Base-by-base conservation (phyloP, 2,888 invertebrate genomes). In the Ceraclea dissimilis region DNA sequence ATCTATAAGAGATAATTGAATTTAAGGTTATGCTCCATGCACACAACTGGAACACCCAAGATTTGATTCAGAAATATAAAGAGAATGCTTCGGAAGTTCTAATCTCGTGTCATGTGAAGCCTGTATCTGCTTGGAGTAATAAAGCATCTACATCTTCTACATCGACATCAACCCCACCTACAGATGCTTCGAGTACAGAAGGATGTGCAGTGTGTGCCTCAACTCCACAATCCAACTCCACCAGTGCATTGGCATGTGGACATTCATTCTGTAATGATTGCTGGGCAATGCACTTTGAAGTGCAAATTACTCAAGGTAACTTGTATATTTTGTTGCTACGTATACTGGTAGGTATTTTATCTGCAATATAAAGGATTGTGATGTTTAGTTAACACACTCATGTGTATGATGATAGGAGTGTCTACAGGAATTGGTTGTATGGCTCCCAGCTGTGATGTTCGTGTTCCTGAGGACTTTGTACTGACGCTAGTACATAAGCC, bases 391-490 rank as follows among this genome's bases (percentile, higher is more conserved):
- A n/a, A n/a, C n/a, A n/a, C n/a, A n/a, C 8, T 10, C 33, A 33
- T 33, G 33, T 13, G 8, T 10, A 33, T 33, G 13, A 33, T 51
- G 43, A 51, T 70, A 84, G 86, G 86, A 66, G 84, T 85, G 62
- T 82, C 83, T 61, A 81, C 85, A 78, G 93, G 89, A 64, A 95
- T 99, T 66, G 90, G 93, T 68, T 99, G 99, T 74, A 99, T 99
- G 98, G 93, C 93, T 49, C 87, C 88, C 67, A 89, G 90, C 62
- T 99, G 99, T 75, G 88, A 89, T 69, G 87, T 97, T 43, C 79
- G 95, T 64, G 93, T 91, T n/a, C 93, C 96, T 6, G 97, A 97
- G 78, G 95, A 96, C 72, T 92, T 97, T 80, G 93, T 95, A 17
- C 77, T 95, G 58, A 86, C 87, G 57, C 82, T 94, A 67, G 81